These are phyloP conservation scores for Drosophila macrospina DNA, from an alignment of 2,888 invertebrate genomes.

Conservation along the genomic window DNA sequence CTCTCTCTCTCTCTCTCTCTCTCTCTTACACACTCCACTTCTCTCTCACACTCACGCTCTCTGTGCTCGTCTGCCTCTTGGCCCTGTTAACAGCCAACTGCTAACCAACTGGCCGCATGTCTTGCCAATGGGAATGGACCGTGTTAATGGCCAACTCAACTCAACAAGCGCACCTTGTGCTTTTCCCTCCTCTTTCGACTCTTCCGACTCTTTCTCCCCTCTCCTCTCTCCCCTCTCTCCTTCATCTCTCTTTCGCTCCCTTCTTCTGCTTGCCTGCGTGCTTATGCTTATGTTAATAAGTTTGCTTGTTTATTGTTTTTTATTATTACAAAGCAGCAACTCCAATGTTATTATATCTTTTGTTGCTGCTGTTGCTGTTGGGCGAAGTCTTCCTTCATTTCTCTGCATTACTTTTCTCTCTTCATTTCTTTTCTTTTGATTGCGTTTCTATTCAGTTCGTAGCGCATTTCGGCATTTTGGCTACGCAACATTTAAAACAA, in stretches of 20 bases:
- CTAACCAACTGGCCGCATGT: conserved; percentile 36
- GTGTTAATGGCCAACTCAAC: conserved; percentile 44
- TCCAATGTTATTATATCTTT: conserved; percentile 42
- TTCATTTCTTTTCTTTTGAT: conserved; percentile 26
- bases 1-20: conserved; percentile 16
- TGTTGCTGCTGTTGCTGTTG: conserved; percentile 36
- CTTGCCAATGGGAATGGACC: conserved; percentile 39
- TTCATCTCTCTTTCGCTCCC: conserved; percentile 8
- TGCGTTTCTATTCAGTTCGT: conserved; percentile 33
- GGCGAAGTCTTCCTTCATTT: conserved; percentile 58
- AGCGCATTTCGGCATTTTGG: conserved; percentile 31
- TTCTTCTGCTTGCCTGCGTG: conserved; percentile 45
- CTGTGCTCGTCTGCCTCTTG: conserved; percentile 29
- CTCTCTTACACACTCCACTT: too few relatives aligned
- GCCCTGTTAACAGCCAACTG: conserved; percentile 11
- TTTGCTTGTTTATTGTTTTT: conserved; percentile 73
- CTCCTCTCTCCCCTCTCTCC: background rate
- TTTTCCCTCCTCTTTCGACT: background rate
- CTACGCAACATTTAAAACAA: conserved; percentile 21
- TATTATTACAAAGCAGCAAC: conserved; percentile 52
- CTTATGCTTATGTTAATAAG: conserved; percentile 76
- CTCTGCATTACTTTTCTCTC: conserved; percentile 21
- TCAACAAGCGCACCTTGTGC: conserved; percentile 32
- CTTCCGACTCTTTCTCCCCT: background rate
- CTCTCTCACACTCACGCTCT: conserved; percentile 43